phyloP scores from a whole-genome alignment of 2,888 invertebrate species.

The Cheilosia vulpina region DNA sequence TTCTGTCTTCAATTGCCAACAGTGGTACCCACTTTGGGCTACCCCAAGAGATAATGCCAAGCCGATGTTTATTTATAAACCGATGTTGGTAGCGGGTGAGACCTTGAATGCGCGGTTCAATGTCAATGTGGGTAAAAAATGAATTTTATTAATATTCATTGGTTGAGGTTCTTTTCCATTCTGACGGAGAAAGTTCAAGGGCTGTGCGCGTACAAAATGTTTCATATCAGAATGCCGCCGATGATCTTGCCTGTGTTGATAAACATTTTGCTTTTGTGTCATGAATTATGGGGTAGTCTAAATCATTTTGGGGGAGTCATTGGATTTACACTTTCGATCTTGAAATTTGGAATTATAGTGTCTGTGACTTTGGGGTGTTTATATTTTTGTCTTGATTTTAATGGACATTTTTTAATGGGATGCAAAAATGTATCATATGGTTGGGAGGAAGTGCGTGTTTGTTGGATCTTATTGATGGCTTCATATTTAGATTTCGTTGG shows the following conservation, averaged over 20 bases:
- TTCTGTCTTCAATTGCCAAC: constrained; percentile 4
- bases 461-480: too few relatives aligned
- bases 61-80: neutral
- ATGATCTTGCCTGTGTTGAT: neutral
- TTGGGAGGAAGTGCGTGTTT: too few relatives aligned
- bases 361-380: too few relatives aligned
- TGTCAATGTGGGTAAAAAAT: neutral
- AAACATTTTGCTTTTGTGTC: neutral
- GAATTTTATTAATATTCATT: neutral
- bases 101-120: neutral
- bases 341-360: too few relatives aligned
- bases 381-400: neutral
- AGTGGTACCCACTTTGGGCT: neutral
- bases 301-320: neutral
- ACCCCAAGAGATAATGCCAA: neutral
- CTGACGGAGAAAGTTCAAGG: neutral
- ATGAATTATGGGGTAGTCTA: neutral
- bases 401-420: neutral
- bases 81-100: neutral
- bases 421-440: too few relatives aligned
- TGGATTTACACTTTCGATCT: neutral
- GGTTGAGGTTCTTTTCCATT: neutral
- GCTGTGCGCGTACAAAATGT: neutral
- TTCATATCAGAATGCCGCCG: neutral
- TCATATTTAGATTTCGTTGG: too few relatives aligned